A percentile compares a stretch with the other conserved stretches of the same genome.
Evolutionary conservation across 2,113 vertebrate species (phyloP).

Genomic region (Corvus moneduloides): DNA sequence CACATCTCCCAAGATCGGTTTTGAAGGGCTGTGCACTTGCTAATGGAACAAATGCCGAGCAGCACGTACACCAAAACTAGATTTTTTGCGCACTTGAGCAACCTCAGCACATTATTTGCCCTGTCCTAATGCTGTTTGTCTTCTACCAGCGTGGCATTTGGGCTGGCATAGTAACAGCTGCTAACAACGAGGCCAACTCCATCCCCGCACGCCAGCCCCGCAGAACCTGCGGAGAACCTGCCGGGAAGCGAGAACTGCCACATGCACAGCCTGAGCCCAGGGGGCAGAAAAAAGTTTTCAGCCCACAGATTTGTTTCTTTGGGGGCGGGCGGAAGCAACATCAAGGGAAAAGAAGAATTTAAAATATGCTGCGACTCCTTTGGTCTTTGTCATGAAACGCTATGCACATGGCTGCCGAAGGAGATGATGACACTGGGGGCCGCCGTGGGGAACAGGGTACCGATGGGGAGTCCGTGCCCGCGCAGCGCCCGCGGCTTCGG

Average conservation of each 20-base stretch:
- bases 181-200: not conserved
- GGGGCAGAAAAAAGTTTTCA: rapidly evolving
- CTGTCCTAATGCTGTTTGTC: not conserved
- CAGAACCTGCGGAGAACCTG: not conserved
- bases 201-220: rapidly evolving
- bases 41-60: not conserved
- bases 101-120: not conserved
- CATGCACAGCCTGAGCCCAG: rapidly evolving
- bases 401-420: rapidly evolving
- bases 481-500: not conserved
- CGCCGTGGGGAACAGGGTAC: rapidly evolving
- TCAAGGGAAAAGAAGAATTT: not conserved
- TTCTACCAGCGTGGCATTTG: not conserved
- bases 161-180: not conserved
- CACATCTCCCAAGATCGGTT: not conserved
- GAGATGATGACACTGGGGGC: rapidly evolving
- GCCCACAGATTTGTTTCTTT: not conserved
- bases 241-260: not conserved
- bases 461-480: rapidly evolving
- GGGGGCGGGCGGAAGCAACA: not conserved
- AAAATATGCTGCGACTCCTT: not conserved
- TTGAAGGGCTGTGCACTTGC: not conserved
- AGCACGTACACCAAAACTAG: rapidly evolving
- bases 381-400: not conserved
- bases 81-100: not conserved